Percentiles rank a stretch among this genome's conserved stretches.
Evolutionary conservation across 2,113 vertebrate genomes (phyloP).

Genomic region (Chaetops frenatus): DNA sequence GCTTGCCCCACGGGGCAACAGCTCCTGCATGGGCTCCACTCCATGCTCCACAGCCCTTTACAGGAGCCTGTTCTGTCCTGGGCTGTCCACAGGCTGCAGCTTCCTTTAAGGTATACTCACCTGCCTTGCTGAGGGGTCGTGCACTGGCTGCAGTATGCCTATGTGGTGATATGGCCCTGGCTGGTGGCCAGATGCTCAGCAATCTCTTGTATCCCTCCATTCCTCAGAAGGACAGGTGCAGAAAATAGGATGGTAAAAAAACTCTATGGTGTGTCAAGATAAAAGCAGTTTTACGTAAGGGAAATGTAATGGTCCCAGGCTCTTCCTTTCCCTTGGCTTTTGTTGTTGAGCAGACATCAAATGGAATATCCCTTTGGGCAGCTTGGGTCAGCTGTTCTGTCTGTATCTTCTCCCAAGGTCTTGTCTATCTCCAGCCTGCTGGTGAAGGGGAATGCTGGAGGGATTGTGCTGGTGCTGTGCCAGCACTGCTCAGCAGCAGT

Average conservation of each 20-base stretch:
- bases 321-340: not conserved
- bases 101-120: not conserved
- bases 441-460: too few relatives aligned
- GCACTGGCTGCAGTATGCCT: not conserved
- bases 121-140: not conserved
- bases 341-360: not conserved
- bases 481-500: not conserved
- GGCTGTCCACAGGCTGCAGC: rapidly evolving
- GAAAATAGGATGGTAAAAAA: not conserved
- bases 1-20: rapidly evolving
- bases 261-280: not conserved
- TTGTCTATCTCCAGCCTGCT: not conserved
- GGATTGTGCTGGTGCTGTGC: not conserved
- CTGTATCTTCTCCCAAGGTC: not conserved
- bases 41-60: rapidly evolving
- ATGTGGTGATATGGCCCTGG: too few relatives aligned
- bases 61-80: rapidly evolving
- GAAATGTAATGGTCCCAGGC: not conserved
- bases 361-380: not conserved
- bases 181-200: not conserved
- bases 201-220: not conserved
- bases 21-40: rapidly evolving
- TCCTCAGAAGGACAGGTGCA: not conserved
- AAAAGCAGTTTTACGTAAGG: not conserved
- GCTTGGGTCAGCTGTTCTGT: not conserved